Conservation (phyloP, 2,888 invertebrate genomes). For the Euspilapteryx auroguttella region DNA sequence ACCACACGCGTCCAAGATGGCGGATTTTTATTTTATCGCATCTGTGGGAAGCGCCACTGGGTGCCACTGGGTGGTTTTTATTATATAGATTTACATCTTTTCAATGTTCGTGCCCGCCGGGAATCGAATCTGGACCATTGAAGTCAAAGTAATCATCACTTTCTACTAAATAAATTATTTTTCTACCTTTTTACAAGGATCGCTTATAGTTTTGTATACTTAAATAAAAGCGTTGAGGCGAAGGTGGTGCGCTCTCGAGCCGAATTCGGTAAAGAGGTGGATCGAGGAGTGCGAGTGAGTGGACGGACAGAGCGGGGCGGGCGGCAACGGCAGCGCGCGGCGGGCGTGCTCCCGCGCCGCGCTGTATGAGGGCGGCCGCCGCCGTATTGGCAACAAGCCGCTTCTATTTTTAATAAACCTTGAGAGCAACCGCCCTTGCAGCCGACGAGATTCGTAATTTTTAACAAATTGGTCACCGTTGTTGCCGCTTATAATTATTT, state of each 20-base stretch:
- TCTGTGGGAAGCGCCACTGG: too few relatives aligned
- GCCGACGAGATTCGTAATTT: slow-evolving; percentile 18
- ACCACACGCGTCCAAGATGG: too few relatives aligned
- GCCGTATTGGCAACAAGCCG: slow-evolving; percentile 51
- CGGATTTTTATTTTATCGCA: too few relatives aligned
- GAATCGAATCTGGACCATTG: too few relatives aligned
- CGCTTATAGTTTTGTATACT: too few relatives aligned
- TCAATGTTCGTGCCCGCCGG: too few relatives aligned
- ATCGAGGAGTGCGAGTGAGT: slow-evolving; percentile 14
- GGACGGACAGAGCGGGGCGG: background rate
- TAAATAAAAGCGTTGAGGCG: background rate
- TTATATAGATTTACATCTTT: too few relatives aligned
- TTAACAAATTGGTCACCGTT: slow-evolving; percentile 5
- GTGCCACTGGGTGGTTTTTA: too few relatives aligned
- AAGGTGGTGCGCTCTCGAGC: slow-evolving; percentile 10
- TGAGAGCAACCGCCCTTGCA: slow-evolving; percentile 55
- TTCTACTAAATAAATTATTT: too few relatives aligned
- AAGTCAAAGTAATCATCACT: too few relatives aligned
- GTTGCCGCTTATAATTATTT: too few relatives aligned
- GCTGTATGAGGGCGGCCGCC: slow-evolving; percentile 41
- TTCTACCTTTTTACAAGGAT: too few relatives aligned
- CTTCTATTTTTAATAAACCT: slow-evolving; percentile 55
- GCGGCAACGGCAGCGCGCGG: slow-evolving; percentile 10
- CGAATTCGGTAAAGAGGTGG: slow-evolving; percentile 24
- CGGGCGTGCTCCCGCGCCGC: slow-evolving; percentile 12